A percentile compares a stretch with the other conserved stretches of the same genome.
phyloP scores from a whole-genome alignment of 92 coral and sea anemone genomes.

The Heteractis magnifica region DNA sequence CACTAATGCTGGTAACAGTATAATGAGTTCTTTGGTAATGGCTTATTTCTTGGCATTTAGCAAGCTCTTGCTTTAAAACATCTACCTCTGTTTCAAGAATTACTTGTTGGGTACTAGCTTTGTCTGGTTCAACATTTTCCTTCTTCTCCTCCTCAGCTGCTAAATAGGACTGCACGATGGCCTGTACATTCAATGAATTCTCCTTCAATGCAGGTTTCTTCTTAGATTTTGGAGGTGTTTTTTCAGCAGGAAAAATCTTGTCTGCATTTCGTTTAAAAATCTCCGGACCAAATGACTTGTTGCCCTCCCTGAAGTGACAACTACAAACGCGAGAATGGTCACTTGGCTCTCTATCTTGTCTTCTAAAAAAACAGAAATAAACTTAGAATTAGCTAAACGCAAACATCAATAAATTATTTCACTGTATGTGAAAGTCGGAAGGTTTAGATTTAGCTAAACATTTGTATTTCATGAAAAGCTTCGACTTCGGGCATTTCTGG shows the following conservation, averaged over 20 bases:
- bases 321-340: slow-evolving; percentile 46
- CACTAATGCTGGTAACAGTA: slow-evolving; percentile 31
- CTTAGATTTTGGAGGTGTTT: slow-evolving; percentile 14
- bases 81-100: slow-evolving; percentile 46
- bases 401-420: background rate
- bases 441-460: background rate
- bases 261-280: slow-evolving; percentile 28
- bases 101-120: slow-evolving; percentile 9
- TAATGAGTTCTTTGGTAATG: slow-evolving; percentile 37
- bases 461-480: background rate
- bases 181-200: background rate
- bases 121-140: slow-evolving; percentile 3
- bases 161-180: background rate
- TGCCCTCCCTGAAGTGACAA: slow-evolving; percentile 42
- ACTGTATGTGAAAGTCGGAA: background rate
- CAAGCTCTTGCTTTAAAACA: slow-evolving; percentile 33
- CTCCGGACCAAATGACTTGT: slow-evolving; percentile 33
- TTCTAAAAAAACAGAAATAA: slow-evolving; percentile 18
- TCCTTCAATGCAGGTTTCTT: slow-evolving; percentile 18
- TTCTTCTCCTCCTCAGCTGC: background rate
- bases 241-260: slow-evolving; percentile 28
- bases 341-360: slow-evolving; percentile 55
- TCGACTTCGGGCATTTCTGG: background rate
- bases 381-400: background rate
- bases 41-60: slow-evolving; percentile 1